Evolutionary conservation across 2,888 invertebrate genomes (phyloP).

Genomic region (Heliconius hortense): DNA sequence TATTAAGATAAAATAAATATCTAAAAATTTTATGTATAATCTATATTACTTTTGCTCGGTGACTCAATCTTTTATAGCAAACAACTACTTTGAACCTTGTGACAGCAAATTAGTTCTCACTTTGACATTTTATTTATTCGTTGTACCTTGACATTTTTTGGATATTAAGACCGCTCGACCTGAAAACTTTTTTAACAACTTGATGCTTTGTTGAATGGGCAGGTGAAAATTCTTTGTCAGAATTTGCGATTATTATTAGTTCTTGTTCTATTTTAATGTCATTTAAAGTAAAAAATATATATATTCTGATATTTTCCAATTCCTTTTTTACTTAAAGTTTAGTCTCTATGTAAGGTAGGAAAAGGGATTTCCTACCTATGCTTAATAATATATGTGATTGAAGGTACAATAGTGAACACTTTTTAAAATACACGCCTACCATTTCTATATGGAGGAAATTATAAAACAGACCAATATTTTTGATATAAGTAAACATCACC

Average conservation of each 20-base stretch:
- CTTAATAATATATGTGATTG: not conserved
- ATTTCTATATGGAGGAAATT: not conserved
- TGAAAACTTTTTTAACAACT: not conserved
- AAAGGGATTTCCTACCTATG: not conserved
- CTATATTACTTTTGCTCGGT: too few species aligned
- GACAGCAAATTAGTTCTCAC: not conserved
- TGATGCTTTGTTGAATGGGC: not conserved
- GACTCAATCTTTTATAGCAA: not conserved
- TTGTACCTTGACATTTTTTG: not conserved
- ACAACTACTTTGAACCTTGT: not conserved
- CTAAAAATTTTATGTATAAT: too few species aligned
- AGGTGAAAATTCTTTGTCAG: not conserved
- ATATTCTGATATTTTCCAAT: too few species aligned
- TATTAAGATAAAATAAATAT: too few species aligned
- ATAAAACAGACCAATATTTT: not conserved
- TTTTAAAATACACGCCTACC: too few species aligned
- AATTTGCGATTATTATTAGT: not conserved
- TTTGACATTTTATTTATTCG: constrained; percentile 1
- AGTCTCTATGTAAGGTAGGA: too few species aligned
- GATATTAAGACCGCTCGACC: constrained; percentile 8
- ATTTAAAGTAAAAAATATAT: too few species aligned
- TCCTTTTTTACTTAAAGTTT: too few species aligned
- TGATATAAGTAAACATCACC: not conserved
- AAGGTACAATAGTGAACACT: not conserved
- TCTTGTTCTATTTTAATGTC: too few species aligned